Conservation (phyloP, 2,797 vertebrate genomes). For the Typhlichthys eigenmanni region DNA sequence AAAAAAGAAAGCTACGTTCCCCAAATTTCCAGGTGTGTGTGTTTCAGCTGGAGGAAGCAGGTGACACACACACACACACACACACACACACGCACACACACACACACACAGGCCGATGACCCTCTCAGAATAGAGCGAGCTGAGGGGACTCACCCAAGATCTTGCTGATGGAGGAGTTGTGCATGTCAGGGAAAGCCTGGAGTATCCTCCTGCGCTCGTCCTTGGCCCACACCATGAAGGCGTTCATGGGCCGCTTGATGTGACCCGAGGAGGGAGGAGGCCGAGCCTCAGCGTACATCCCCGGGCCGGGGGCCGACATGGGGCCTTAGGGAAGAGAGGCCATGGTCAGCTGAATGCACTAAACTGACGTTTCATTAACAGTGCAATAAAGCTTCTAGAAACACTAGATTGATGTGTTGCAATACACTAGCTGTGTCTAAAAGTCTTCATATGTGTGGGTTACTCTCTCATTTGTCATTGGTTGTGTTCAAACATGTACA, state of each 20-base stretch:
- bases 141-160: slow-evolving; percentile 86
- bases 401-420: not conserved
- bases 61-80: slow-evolving; percentile 42
- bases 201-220: slow-evolving; percentile 94
- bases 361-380: not conserved
- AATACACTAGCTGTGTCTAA: not conserved
- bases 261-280: slow-evolving; percentile 85
- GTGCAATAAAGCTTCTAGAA: too few relatives aligned
- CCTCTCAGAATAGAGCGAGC: slow-evolving; percentile 56
- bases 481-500: too few relatives aligned
- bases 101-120: slow-evolving; percentile 24
- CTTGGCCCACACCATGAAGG: slow-evolving; percentile 99
- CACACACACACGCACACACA: slow-evolving; percentile 2
- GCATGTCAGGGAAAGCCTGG: slow-evolving; percentile 97
- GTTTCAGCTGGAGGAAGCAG: slow-evolving; percentile 46
- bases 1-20: not conserved
- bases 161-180: slow-evolving; percentile 99
- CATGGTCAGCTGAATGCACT: not conserved
- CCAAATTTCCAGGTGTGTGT: not conserved
- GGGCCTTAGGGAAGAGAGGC: slow-evolving; percentile 57
- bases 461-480: too few relatives aligned
- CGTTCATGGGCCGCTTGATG: slow-evolving; percentile 98
- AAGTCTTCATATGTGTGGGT: too few relatives aligned
- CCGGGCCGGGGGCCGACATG: slow-evolving; percentile 67
- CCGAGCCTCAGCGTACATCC: slow-evolving; percentile 84